Percentiles rank a stretch among this genome's conserved stretches.
phyloP scores from a whole-genome alignment of 92 coral and sea anemone genomes.

The Palythoa heliodiscus region DNA sequence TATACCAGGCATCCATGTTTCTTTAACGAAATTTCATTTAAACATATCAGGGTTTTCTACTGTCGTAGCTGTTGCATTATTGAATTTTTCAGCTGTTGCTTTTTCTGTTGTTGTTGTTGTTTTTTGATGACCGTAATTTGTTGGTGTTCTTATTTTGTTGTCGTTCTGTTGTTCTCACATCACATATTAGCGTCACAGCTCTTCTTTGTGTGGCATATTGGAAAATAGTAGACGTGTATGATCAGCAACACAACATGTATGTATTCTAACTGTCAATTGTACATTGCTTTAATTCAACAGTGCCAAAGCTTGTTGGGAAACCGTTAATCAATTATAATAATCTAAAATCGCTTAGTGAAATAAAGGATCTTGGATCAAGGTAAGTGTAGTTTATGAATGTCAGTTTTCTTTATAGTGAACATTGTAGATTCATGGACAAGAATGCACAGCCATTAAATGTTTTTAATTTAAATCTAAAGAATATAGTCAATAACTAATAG shows the following conservation, averaged over 20 bases:
- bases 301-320: constrained; percentile 81
- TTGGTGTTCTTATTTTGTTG: too few species aligned
- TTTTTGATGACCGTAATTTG: too few species aligned
- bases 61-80: too few species aligned
- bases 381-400: constrained; percentile 6
- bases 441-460: background rate
- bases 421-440: background rate
- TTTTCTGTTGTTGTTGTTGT: too few species aligned
- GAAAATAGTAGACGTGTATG: background rate
- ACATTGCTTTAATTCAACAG: constrained; percentile 49
- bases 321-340: constrained; percentile 79
- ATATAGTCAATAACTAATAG: background rate
- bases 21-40: too few species aligned
- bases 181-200: background rate
- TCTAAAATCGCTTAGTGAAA: constrained; percentile 75
- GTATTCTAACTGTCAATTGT: background rate
- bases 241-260: background rate
- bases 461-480: background rate
- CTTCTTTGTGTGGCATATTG: background rate
- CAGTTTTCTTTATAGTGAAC: background rate
- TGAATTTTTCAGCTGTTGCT: too few species aligned
- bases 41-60: too few species aligned
- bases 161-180: background rate
- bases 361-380: constrained; percentile 89
- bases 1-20: too few species aligned